phyloP scores from a whole-genome alignment of 2,888 invertebrate species.

The Apodemia duryi region DNA sequence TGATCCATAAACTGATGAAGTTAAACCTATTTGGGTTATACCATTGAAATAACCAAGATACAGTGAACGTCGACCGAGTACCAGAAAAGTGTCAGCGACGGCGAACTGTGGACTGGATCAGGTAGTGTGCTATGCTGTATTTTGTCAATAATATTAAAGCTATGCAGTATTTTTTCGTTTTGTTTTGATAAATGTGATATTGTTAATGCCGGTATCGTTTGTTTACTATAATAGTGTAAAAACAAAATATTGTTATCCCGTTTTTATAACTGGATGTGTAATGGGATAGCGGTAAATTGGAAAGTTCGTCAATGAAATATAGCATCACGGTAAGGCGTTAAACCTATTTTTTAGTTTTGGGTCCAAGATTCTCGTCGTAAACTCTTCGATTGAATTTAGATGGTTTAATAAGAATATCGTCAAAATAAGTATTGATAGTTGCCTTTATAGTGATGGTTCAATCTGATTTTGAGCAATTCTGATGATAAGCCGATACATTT shows the following conservation, averaged over 20 bases:
- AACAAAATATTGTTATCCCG: slow-evolving; percentile 22
- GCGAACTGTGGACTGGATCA: slow-evolving; percentile 41
- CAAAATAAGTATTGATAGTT: neutral
- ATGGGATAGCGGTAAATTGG: slow-evolving; percentile 16
- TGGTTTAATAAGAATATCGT: neutral
- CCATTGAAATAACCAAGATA: slow-evolving; percentile 61
- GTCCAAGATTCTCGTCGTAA: neutral
- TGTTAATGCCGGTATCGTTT: slow-evolving; percentile 47
- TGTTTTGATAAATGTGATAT: slow-evolving; percentile 18
- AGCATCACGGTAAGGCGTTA: neutral
- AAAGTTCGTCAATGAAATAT: slow-evolving; percentile 7
- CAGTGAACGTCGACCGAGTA: slow-evolving; percentile 46
- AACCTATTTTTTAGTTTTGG: slow-evolving; percentile 8
- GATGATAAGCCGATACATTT: slow-evolving; percentile 32
- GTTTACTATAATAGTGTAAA: slow-evolving; percentile 41
- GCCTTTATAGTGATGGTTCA: neutral
- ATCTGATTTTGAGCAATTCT: slow-evolving; percentile 25
- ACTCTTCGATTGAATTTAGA: neutral
- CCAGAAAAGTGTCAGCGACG: slow-evolving; percentile 52
- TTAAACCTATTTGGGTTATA: slow-evolving; percentile 48
- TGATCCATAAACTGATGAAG: slow-evolving; percentile 33
- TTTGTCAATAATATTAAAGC: slow-evolving; percentile 21
- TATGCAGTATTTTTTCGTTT: slow-evolving; percentile 10
- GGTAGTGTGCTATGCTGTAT: slow-evolving; percentile 34
- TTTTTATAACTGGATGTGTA: slow-evolving; percentile 25